phyloP scores from a whole-genome alignment of 2,888 invertebrate genomes.

The Strigamia maritima region DNA sequence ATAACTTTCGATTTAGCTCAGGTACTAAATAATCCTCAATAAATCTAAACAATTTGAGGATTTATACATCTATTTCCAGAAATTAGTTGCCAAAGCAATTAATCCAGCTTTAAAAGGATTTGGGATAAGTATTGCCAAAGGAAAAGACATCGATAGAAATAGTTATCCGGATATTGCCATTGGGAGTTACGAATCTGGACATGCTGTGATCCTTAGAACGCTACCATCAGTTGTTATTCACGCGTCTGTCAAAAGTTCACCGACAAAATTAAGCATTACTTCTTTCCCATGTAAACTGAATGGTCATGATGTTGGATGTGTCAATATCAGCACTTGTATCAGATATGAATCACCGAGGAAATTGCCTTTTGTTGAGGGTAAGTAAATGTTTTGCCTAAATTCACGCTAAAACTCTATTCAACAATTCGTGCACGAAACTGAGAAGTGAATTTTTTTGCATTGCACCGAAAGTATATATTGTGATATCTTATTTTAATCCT shows the following conservation, averaged over 20 bases:
- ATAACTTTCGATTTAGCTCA: not conserved
- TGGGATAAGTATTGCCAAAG: conserved; percentile 35
- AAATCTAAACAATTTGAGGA: too few species aligned
- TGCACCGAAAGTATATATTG: too few species aligned
- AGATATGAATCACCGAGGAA: not conserved
- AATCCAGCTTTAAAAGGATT: conserved; percentile 4
- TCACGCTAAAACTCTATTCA: not conserved
- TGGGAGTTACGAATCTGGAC: conserved; percentile 24
- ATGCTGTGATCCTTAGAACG: not conserved
- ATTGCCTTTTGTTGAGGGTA: not conserved
- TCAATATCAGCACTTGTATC: not conserved
- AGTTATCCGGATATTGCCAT: not conserved
- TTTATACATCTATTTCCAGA: not conserved
- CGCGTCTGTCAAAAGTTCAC: not conserved
- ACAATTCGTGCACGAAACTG: too few species aligned
- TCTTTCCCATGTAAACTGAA: not conserved
- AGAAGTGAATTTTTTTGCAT: too few species aligned
- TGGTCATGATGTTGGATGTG: not conserved
- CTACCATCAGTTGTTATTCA: not conserved
- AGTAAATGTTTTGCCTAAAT: not conserved
- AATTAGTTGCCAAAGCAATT: not conserved
- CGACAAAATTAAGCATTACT: not conserved
- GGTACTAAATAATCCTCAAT: not conserved
- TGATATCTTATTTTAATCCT: too few species aligned
- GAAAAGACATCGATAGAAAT: conserved; percentile 20